Percentiles rank a stretch among this genome's conserved stretches.
phyloP scores from a whole-genome alignment of 2,888 invertebrate genomes.

The Sisyra terminalis region DNA sequence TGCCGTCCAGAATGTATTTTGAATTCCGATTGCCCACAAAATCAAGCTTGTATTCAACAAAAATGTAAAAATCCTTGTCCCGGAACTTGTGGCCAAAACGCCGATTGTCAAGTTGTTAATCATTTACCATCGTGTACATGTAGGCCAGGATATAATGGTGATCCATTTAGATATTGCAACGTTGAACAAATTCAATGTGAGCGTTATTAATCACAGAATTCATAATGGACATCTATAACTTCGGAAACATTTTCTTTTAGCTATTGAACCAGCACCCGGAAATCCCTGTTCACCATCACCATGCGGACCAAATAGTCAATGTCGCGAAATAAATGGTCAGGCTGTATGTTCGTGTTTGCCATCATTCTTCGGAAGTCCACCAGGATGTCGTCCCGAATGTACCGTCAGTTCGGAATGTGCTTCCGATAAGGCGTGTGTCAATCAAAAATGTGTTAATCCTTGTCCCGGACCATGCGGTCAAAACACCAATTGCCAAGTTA shows the following conservation, averaged over 20 bases:
- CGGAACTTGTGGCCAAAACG: constrained; percentile 47
- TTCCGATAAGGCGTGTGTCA: constrained; percentile 44
- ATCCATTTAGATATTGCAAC: constrained; percentile 22
- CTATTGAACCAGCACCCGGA: constrained; percentile 15
- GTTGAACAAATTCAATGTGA: constrained; percentile 33
- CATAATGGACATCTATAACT: no score
- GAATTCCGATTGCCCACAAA: constrained; percentile 36
- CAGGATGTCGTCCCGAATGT: constrained; percentile 46
- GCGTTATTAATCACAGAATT: no score
- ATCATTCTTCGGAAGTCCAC: constrained; percentile 21
- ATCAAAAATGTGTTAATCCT: constrained; percentile 51
- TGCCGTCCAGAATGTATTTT: constrained; percentile 38
- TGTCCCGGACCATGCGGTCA: constrained; percentile 52
- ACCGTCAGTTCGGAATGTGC: constrained; percentile 46
- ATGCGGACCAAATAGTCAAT: constrained; percentile 62
- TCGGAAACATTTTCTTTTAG: constrained; percentile 1
- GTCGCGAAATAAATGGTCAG: constrained; percentile 29
- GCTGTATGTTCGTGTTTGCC: constrained; percentile 26
- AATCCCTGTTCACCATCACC: constrained; percentile 60
- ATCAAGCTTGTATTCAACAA: constrained; percentile 34
- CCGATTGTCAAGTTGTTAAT: constrained; percentile 35
- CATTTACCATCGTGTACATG: constrained; percentile 30
- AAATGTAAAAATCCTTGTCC: constrained; percentile 41
- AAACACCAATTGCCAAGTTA: constrained; percentile 48
- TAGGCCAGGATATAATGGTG: constrained; percentile 32